These are phyloP conservation scores for Sparidentex hasta DNA, from an alignment of 2,797 vertebrate species.

Conservation along the genomic window DNA sequence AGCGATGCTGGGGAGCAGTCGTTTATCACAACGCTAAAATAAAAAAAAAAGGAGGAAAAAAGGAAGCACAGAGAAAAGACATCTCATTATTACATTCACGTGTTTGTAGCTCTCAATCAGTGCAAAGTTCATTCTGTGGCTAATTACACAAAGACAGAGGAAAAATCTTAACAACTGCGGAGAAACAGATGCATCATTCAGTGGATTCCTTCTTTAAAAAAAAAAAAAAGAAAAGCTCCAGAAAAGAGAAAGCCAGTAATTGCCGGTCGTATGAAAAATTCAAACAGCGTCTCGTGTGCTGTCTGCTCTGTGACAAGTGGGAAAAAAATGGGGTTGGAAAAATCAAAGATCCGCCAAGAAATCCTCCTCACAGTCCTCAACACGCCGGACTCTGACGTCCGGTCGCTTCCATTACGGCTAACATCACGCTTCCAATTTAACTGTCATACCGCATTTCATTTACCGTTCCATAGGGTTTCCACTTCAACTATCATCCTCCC, in stretches of 20 bases:
- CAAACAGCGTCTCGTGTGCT: conserved; percentile 21
- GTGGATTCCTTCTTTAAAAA: conserved; percentile 18
- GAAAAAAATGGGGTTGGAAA: conserved; percentile 29
- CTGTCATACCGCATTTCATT: conserved; percentile 35
- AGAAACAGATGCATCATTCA: conserved; percentile 47
- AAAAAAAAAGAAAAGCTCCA: conserved; percentile 23
- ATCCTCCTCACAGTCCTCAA: conserved; percentile 10
- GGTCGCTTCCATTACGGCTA: conserved; percentile 20
- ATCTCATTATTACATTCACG: conserved; percentile 1
- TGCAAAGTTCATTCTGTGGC: conserved; percentile 45
- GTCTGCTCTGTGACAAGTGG: conserved; percentile 28
- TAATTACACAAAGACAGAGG: conserved; percentile 51
- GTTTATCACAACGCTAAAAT: conserved; percentile 35
- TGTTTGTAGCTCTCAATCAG: conserved; percentile 23
- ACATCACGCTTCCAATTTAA: conserved; percentile 7
- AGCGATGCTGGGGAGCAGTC: conserved; percentile 26
- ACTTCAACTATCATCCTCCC: conserved; percentile 10
- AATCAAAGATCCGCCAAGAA: conserved; percentile 29
- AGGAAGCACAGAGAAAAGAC: conserved; percentile 20
- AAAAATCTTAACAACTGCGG: conserved; percentile 18
- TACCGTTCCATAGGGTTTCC: conserved; percentile 2
- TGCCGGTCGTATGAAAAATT: conserved; percentile 54
- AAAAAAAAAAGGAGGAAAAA: conserved; percentile 11
- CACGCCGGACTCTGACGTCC: conserved; percentile 19
- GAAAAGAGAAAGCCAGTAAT: conserved; percentile 31